A percentile compares a stretch with the other conserved stretches of the same genome.
These are phyloP conservation scores for Subacronicta megacephala DNA, from an alignment of 2,888 invertebrate species.

Conservation along the genomic window DNA sequence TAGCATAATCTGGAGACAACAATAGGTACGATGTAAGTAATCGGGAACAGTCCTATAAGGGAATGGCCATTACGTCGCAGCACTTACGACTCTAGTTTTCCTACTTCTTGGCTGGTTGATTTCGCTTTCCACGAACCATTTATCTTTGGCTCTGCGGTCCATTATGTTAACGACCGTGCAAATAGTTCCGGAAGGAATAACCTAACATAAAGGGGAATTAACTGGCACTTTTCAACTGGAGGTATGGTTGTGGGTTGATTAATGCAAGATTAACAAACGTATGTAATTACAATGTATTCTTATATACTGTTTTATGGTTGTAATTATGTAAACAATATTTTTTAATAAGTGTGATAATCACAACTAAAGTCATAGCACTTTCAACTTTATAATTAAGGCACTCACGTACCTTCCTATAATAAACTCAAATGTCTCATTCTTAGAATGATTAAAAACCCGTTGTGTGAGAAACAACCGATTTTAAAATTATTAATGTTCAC, in stretches of 20 bases:
- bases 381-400: too few species aligned
- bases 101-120: conserved; percentile 73
- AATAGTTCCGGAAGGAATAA: conserved; percentile 80
- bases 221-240: conserved; percentile 61
- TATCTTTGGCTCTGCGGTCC: conserved; percentile 77
- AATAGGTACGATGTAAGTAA: conserved; percentile 32
- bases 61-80: conserved; percentile 61
- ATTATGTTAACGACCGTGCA: conserved; percentile 81
- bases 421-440: neutral
- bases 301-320: neutral
- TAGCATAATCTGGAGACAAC: conserved; percentile 35
- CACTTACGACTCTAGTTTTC: conserved; percentile 67
- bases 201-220: conserved; percentile 64
- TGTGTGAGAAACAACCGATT: conserved; percentile 19
- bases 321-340: neutral
- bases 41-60: conserved; percentile 56
- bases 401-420: too few species aligned
- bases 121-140: conserved; percentile 76
- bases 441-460: neutral
- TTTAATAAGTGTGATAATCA: too few species aligned
- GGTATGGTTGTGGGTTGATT: conserved; percentile 17
- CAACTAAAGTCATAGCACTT: too few species aligned
- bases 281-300: neutral
- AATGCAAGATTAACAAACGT: conserved; percentile 30
- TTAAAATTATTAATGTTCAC: conserved; percentile 13